Percentiles rank a stretch among this genome's conserved stretches.
These are phyloP conservation scores for Gila robusta DNA, from an alignment of 2,797 vertebrate species.

Conservation along the genomic window DNA sequence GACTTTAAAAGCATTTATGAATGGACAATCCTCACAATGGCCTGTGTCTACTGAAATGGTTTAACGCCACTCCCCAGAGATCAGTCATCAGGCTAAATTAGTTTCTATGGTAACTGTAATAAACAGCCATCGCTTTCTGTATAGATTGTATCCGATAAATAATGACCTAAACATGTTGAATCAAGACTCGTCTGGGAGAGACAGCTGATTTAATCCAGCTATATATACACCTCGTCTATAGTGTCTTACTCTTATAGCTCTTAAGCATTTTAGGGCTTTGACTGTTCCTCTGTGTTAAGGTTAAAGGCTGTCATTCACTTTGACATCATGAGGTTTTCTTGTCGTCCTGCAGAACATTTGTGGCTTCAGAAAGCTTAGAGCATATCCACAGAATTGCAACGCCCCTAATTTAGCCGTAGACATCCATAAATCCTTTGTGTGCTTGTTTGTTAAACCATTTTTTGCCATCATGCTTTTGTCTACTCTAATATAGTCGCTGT, in stretches of 20 bases:
- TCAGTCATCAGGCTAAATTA: conserved; percentile 43
- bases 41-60: conserved; percentile 25
- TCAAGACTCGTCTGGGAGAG: conserved; percentile 27
- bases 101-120: conserved; percentile 52
- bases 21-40: conserved; percentile 22
- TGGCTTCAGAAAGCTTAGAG: conserved; percentile 2
- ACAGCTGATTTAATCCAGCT: conserved; percentile 29
- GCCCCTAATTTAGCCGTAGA: background rate
- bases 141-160: conserved; percentile 8
- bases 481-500: background rate
- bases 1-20: conserved; percentile 8
- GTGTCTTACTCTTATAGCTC: background rate
- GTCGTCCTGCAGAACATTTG: background rate
- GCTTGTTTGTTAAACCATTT: background rate
- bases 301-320: conserved; percentile 4
- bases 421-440: background rate
- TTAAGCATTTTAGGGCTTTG: conserved; percentile 33
- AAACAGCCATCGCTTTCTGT: conserved; percentile 33
- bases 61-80: conserved; percentile 51
- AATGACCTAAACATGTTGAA: conserved; percentile 36
- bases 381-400: background rate
- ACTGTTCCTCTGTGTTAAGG: conserved; percentile 1
- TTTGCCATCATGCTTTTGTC: background rate
- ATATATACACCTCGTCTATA: conserved; percentile 2
- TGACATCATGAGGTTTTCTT: background rate